Percentiles rank a stretch among this genome's conserved stretches.
phyloP scores from a whole-genome alignment of 2,797 vertebrate genomes.

The Neosilurus mollespiculum region DNA sequence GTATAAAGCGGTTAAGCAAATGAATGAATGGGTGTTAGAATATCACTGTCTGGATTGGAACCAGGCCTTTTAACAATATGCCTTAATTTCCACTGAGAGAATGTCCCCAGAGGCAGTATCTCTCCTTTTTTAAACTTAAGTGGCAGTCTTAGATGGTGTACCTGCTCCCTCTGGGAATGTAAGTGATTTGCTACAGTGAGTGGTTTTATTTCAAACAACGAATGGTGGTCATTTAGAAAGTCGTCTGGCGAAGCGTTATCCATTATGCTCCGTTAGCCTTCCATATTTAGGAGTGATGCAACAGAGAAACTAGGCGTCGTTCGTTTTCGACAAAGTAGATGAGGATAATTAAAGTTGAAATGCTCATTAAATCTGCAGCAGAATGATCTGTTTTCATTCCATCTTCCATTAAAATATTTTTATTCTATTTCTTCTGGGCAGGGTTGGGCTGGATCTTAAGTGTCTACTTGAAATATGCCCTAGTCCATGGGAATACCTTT shows the following conservation, averaged over 20 bases:
- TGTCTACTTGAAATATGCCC: background rate
- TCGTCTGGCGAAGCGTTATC: background rate
- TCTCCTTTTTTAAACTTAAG: background rate
- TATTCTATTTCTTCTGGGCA: background rate
- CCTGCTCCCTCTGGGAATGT: constrained; percentile 39
- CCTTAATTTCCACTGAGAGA: background rate
- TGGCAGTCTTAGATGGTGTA: background rate
- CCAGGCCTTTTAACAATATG: background rate
- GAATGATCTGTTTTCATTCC: background rate
- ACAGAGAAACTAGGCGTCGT: background rate
- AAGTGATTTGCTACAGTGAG: constrained; percentile 28
- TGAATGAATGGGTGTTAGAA: no score
- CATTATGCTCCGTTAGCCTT: background rate
- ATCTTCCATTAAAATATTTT: background rate
- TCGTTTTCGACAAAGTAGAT: background rate
- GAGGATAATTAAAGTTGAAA: background rate
- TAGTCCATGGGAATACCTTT: background rate
- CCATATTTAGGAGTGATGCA: background rate
- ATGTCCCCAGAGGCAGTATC: background rate
- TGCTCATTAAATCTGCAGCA: background rate
- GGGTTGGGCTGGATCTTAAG: background rate
- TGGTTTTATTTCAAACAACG: constrained; percentile 21
- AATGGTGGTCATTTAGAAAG: constrained; percentile 20
- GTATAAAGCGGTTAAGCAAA: no score
- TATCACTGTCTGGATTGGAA: background rate